Conservation (phyloP, 2,888 invertebrate species). For the Coenonympha glycerion region DNA sequence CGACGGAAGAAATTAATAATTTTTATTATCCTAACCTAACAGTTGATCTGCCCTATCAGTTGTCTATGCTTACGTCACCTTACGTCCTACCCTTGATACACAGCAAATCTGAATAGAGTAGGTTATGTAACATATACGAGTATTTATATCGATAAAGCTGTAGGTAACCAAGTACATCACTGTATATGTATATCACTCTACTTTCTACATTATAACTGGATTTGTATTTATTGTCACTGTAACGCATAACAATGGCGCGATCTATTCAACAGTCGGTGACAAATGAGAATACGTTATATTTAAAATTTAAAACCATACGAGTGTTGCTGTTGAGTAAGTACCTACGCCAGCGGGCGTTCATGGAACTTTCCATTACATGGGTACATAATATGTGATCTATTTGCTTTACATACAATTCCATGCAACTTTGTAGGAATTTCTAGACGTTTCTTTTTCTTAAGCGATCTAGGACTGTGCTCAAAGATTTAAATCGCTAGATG, state of each 20-base stretch:
- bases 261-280: conserved; percentile 26
- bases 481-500: too few species aligned
- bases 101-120: too few species aligned
- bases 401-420: conserved; percentile 17
- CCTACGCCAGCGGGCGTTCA: background rate
- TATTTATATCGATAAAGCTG: background rate
- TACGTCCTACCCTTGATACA: too few species aligned
- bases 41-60: too few species aligned
- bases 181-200: background rate
- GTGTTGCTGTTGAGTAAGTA: too few species aligned
- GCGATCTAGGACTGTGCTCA: too few species aligned
- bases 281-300: conserved; percentile 23
- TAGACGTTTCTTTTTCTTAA: background rate
- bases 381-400: too few species aligned
- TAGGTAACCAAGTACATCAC: background rate
- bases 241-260: conserved; percentile 19
- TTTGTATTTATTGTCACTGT: conserved; percentile 22
- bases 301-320: conserved; percentile 26
- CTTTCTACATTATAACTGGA: conserved; percentile 16
- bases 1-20: too few species aligned
- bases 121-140: too few species aligned
- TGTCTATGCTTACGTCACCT: too few species aligned
- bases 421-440: background rate
- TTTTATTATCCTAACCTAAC: too few species aligned
- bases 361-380: conserved; percentile 27